A percentile compares a stretch with the other conserved stretches of the same genome.
Conservation (phyloP, 2,113 vertebrate species). For the Mirounga angustirostris region DNA sequence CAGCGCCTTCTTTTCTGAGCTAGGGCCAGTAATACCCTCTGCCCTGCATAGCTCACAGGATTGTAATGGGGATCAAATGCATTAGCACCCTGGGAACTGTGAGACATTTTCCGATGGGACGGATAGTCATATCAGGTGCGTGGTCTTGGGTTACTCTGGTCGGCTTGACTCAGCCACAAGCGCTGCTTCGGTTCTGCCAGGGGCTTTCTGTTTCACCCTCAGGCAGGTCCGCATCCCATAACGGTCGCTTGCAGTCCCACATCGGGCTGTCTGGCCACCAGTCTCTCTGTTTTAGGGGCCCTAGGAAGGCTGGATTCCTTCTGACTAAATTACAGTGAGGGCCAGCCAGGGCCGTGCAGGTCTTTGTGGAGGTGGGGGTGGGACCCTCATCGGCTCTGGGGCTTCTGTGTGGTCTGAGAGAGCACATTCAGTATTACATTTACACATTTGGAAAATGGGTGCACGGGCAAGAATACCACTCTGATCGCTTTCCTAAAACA, state of each 20-base stretch:
- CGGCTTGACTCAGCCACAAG: background rate
- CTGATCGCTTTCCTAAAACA: background rate
- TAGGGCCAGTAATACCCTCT: conserved; percentile 46
- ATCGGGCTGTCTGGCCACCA: background rate
- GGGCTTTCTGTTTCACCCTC: conserved; percentile 59
- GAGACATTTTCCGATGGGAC: background rate
- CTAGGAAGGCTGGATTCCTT: background rate
- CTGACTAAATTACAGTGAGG: background rate
- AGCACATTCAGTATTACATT: background rate
- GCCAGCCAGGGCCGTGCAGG: background rate
- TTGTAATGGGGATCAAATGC: conserved; percentile 66
- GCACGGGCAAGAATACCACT: background rate
- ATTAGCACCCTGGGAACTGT: conserved; percentile 74
- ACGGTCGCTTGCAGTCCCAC: background rate
- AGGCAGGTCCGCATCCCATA: background rate
- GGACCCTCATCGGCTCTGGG: background rate
- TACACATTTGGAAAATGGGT: background rate
- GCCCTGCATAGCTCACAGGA: conserved; percentile 63
- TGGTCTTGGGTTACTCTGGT: background rate
- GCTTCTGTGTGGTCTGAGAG: background rate
- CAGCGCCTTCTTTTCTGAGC: background rate
- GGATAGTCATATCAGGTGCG: conserved; percentile 29
- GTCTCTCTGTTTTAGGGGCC: background rate
- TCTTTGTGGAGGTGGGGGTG: background rate
- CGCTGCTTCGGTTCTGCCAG: background rate